Evolutionary conservation across 2,888 invertebrate species (phyloP), one percentile per base, ranked within the genome.

Genomic region (Aethes cnicana): DNA sequence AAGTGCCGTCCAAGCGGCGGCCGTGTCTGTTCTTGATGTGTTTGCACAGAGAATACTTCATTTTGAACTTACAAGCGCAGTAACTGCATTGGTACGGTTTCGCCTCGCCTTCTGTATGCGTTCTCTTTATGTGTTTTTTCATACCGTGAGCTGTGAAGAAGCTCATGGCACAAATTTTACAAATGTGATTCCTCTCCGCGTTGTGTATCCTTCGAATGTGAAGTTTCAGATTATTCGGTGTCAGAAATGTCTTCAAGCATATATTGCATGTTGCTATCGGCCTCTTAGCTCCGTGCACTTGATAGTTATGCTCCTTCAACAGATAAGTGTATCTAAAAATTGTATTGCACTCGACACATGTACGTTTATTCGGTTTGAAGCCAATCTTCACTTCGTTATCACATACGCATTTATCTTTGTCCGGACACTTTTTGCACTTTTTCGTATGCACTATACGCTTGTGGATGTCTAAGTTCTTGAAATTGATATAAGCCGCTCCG

Each of bases 141-240:
- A 60, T 62, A 44, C 75, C 79, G 3, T 49, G 61, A 3, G 59
- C 68, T 1, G 77, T 77, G 32, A 78, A 80, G 37, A 80, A 80
- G 1, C 69, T 54, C 60, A 65, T 66, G 0, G 65, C 69, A 9
- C 80, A 80, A 0, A 62, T 28, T 0, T 50, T 32, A 26, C 80
- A 80, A 0, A 61, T 54, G 50, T 66, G 64, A 14, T 76, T 74
- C 0, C 77, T 54, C 20, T 77, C 77, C 12, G 56, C 67, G 0
- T 68, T 56, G 56, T 79, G 80, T 4, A 77, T 72, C 0, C 60
- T 61, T 0, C 75, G 62, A 0, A 68, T 39, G 32, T 80, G 80
- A 1, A 64, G 56, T 35, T 59, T 74, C 17, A 81, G 57, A 49
- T 72, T 70, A 1, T 64, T 56, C 0, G 59, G 56, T 0, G 59